phyloP scores from a whole-genome alignment of 1,140 invertebrate species.

The Samia ricini region DNA sequence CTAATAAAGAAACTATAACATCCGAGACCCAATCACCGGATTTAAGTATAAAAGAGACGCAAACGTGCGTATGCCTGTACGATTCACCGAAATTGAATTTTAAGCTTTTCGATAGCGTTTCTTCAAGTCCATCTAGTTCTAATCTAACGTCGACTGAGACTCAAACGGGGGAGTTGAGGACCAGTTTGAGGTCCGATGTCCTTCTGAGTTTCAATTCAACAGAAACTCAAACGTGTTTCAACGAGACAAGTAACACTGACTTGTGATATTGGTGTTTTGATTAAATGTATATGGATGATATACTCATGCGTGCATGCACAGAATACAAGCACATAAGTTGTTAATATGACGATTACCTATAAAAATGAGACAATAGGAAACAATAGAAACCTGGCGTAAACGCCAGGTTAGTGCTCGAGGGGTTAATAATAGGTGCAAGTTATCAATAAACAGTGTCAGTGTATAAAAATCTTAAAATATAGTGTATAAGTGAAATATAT shows the following conservation, averaged over 20 bases:
- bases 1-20: slow-evolving; percentile 52
- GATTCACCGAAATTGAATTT: slow-evolving; percentile 40
- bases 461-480: too few species aligned
- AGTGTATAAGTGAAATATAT: too few species aligned
- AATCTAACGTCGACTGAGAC: slow-evolving; percentile 57
- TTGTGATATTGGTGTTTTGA: slow-evolving; percentile 19
- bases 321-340: too few species aligned
- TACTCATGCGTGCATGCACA: neutral
- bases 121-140: slow-evolving; percentile 37
- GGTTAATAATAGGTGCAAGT: too few species aligned
- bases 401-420: too few species aligned
- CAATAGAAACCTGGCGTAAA: too few species aligned
- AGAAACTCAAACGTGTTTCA: slow-evolving; percentile 58
- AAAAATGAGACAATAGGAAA: too few species aligned
- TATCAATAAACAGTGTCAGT: too few species aligned
- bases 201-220: slow-evolving; percentile 41
- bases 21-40: slow-evolving; percentile 54
- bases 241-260: slow-evolving; percentile 20
- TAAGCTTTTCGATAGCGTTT: slow-evolving; percentile 37
- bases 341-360: too few species aligned
- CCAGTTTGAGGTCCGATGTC: slow-evolving; percentile 30
- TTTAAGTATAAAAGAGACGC: slow-evolving; percentile 62
- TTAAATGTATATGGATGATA: neutral
- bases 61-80: slow-evolving; percentile 56
- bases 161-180: slow-evolving; percentile 42